Evolutionary conservation across 2,113 vertebrate species (phyloP), one percentile per base, ranked within the genome.

Genomic region (Anguilla rostrata): DNA sequence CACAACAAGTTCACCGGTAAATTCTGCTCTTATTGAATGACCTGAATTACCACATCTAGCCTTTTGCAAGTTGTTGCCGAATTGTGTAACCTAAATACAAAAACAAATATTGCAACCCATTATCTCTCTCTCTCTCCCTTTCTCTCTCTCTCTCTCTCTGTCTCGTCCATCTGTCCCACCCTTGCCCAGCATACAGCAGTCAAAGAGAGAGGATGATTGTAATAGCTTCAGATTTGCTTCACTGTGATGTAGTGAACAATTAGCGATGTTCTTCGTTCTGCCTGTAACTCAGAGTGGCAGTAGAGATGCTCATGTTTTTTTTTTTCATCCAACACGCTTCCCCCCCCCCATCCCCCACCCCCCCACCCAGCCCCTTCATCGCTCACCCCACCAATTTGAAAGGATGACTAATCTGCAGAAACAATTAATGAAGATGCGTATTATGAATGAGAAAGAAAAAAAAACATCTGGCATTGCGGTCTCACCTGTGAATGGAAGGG

Each of bases 391-490:
- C 26, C 60, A 66, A 26, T 66, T 75, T 41, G 26, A 41, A 22
- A 82, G 81, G 81, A 82, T 49, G 41, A 82, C 41, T 46, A 49
- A 43, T 46, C 81, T 82, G 7, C 43, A 53, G 7, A 49, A 82
- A 82, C 40, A 8, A 53, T 75, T 29, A 75, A 75, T 75, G 71
- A 75, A 75, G 71, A 75, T 34, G 26, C 71, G 34, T n/a, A 12
- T 29, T 75, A 75, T 75, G 71, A 75, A 75, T 75, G 71, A 75
- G 26, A 34, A 75, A 71, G 2, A 11, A 66, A 53, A 26, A 66
- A 34, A 34, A 75, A 14, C 71, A 34, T 75, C 71, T 75, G 71
- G 71, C 34, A 26, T 34, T 0, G 11, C n/a, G 71, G 26, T 12
- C n/a, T 9, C 71, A 75, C 71, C 71, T 75, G 71, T 22, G 26